Evolutionary conservation across 2,797 vertebrate genomes (phyloP).

Genomic region (Distichodus sexfasciatus): DNA sequence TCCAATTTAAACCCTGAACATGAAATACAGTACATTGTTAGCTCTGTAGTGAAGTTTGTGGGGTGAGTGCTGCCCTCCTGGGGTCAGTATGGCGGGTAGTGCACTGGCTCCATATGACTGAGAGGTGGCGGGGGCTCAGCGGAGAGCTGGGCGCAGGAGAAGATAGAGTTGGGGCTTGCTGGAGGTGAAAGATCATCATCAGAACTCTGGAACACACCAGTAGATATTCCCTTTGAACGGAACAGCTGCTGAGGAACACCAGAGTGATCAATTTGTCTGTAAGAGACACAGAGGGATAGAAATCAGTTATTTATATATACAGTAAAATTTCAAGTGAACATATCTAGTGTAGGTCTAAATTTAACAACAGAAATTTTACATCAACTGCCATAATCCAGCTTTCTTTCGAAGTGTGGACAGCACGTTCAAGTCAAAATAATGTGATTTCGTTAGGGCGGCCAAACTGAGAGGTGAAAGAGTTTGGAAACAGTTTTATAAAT

Average conservation of each 20-base stretch:
- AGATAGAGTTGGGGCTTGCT: conserved; percentile 44
- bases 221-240: conserved; percentile 23
- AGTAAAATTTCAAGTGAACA: background rate
- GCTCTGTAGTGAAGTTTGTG: too few relatives aligned
- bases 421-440: too few relatives aligned
- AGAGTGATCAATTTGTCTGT: conserved; percentile 25
- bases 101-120: conserved; percentile 34
- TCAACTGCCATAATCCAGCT: too few relatives aligned
- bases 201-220: conserved; percentile 48
- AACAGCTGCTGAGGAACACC: background rate
- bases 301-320: background rate
- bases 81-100: conserved; percentile 28
- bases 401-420: too few relatives aligned
- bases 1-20: too few relatives aligned
- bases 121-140: conserved; percentile 47
- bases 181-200: conserved; percentile 59
- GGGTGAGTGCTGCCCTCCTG: too few relatives aligned
- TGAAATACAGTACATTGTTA: too few relatives aligned
- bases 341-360: too few relatives aligned
- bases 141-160: conserved; percentile 31
- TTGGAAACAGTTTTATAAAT: too few relatives aligned
- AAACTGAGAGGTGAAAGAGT: too few relatives aligned
- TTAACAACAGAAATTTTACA: too few relatives aligned
- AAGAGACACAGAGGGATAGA: conserved; percentile 2
- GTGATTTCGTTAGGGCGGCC: too few relatives aligned